Conservation (phyloP, 2,888 invertebrate species). For the Escarpia spicata region DNA sequence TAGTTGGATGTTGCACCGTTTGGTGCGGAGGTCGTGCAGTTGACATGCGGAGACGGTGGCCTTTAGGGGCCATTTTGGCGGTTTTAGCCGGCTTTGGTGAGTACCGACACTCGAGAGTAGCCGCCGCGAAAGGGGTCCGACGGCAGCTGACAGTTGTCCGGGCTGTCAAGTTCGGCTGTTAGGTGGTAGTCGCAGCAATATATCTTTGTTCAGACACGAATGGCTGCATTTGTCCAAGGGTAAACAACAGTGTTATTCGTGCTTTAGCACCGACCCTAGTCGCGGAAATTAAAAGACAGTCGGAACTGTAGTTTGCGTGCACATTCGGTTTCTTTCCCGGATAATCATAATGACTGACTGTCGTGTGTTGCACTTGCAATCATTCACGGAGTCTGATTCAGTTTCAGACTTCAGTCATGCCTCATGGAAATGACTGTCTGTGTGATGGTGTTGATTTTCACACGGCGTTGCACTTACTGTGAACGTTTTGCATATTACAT, state of each 20-base stretch:
- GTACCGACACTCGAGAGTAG: background rate
- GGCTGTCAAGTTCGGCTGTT: background rate
- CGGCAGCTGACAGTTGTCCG: background rate
- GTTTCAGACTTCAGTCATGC: too few species aligned
- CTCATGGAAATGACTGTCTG: too few species aligned
- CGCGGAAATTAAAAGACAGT: background rate
- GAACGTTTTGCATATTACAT: too few species aligned
- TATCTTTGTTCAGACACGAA: background rate
- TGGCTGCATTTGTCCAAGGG: background rate
- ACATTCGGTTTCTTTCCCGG: background rate
- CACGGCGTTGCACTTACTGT: too few species aligned
- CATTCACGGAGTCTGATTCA: too few species aligned
- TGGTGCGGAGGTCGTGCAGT: background rate
- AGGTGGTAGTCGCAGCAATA: background rate
- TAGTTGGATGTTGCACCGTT: constrained; percentile 3
- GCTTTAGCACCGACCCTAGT: background rate
- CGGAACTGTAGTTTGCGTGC: background rate
- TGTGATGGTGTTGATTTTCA: too few species aligned
- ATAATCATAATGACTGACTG: background rate
- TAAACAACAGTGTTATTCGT: background rate
- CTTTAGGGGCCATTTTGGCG: background rate
- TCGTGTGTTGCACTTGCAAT: background rate
- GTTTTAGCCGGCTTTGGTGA: constrained; percentile 16
- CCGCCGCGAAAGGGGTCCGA: background rate
- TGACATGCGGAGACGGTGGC: constrained; percentile 16